Evolutionary conservation across 2,888 invertebrate species (phyloP), one percentile per base, ranked within the genome.

Genomic region (Osmoderma eremita): DNA sequence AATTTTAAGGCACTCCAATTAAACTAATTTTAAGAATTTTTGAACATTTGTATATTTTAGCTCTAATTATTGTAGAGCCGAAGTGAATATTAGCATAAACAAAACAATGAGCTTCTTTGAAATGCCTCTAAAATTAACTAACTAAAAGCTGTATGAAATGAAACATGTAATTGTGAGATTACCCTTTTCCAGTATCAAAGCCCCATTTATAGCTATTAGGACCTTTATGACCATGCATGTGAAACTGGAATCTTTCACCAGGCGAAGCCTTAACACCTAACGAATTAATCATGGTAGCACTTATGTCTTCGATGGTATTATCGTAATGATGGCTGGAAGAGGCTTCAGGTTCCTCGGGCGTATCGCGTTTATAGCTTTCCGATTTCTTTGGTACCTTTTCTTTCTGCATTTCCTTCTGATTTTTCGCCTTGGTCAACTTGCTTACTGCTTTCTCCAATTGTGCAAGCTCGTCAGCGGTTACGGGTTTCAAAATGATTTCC

Each of bases 111-210:
- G 30, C 6, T 30, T 30, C 6, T 30, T 30, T 5, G 6, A 8
- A 30, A 30, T 30, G 30, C 30, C 10, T 30, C 8, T 30, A 30
- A n/a, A n/a, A n/a, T n/a, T n/a, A n/a, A n/a, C n/a, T 30, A 30
- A 30, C 1, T 30, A 1, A 30, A 30, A 30, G 30, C 30, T 30
- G 30, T 17, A 50, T 49, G 39, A 63, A 63, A 50, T 50, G 63
- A 63, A 61, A 45, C 22, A 45, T 48, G 17, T 10, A 58, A 50
- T 65, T 54, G 53, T 58, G 15, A 64, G 72, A 82, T 85, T 84
- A 93, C 93, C 93, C 93, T 83, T 90, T 89, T 75, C 93, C 93
- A 56, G 93, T 93, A 78, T 93, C 92, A 80, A 86, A 93, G 76
- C 94, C 93, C 81, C 92, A 93, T 81, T 93, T 90, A 80, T 93